Conservation (phyloP, 2,113 vertebrate genomes). For the Prunella fulvescens region DNA sequence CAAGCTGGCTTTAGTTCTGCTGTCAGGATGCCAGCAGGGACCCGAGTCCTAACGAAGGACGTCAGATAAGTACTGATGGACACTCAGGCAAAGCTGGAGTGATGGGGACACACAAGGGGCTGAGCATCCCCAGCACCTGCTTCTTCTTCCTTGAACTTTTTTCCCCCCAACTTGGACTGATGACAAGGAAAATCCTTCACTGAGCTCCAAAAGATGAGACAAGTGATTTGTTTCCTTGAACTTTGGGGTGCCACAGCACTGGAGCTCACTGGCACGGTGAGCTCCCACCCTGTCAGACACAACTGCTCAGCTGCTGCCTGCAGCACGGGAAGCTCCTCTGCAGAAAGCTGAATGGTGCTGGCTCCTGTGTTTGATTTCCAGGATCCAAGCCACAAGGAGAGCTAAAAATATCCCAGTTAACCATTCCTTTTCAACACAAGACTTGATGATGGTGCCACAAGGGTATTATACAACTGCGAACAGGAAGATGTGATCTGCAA, state of each 20-base stretch:
- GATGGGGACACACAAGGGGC: fast-evolving
- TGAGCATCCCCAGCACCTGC: background rate
- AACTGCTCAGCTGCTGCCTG: background rate
- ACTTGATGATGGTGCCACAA: background rate
- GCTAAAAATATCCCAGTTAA: conserved; percentile 27
- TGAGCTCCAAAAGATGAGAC: background rate
- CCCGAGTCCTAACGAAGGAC: background rate
- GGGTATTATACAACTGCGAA: background rate
- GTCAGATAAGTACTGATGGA: background rate
- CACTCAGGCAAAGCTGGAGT: background rate
- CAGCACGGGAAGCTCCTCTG: background rate
- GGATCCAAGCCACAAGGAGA: background rate
- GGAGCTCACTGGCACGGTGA: background rate
- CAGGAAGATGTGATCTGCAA: background rate
- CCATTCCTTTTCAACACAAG: background rate
- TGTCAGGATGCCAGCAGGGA: background rate
- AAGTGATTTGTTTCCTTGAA: background rate
- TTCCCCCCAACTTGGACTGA: background rate
- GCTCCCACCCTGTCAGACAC: background rate
- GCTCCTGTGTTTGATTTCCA: background rate
- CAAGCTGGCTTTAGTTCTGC: background rate
- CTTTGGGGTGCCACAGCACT: background rate
- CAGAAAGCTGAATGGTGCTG: background rate
- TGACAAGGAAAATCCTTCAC: background rate
- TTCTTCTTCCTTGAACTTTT: background rate